Evolutionary conservation across 2,888 invertebrate genomes (phyloP).

Genomic region (Acrobasis consociella): DNA sequence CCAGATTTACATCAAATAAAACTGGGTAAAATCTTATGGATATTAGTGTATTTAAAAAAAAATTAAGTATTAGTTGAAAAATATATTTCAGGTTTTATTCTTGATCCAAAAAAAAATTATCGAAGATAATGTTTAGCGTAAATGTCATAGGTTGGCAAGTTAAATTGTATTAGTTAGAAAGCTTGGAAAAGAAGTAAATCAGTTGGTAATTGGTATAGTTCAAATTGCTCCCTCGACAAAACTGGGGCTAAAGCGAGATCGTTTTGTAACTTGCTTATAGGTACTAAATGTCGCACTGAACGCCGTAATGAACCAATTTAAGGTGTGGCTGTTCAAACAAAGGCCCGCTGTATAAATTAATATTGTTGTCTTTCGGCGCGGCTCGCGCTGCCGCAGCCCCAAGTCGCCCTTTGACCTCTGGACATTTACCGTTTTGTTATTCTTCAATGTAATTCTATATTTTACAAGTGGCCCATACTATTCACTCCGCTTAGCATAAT

Average conservation of each 20-base stretch:
- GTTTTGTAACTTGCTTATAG: neutral
- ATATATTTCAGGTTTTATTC: too few species aligned
- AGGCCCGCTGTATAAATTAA: conserved; percentile 9
- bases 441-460: neutral
- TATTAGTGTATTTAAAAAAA: too few species aligned
- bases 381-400: neutral
- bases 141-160: too few species aligned
- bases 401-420: neutral
- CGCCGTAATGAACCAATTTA: conserved; percentile 13
- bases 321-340: conserved; percentile 15
- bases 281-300: neutral
- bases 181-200: too few species aligned
- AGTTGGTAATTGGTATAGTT: too few species aligned
- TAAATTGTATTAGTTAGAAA: too few species aligned
- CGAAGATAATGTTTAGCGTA: too few species aligned
- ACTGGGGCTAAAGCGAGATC: neutral
- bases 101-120: too few species aligned
- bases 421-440: neutral
- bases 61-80: too few species aligned
- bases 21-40: too few species aligned
- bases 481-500: too few species aligned
- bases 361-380: conserved; percentile 12
- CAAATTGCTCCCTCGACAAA: neutral
- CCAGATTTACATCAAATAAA: too few species aligned
- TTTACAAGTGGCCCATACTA: neutral